Evolutionary conservation across 2,888 invertebrate species (phyloP), one percentile per base, ranked within the genome.

Genomic region (Spodoptera littoralis): DNA sequence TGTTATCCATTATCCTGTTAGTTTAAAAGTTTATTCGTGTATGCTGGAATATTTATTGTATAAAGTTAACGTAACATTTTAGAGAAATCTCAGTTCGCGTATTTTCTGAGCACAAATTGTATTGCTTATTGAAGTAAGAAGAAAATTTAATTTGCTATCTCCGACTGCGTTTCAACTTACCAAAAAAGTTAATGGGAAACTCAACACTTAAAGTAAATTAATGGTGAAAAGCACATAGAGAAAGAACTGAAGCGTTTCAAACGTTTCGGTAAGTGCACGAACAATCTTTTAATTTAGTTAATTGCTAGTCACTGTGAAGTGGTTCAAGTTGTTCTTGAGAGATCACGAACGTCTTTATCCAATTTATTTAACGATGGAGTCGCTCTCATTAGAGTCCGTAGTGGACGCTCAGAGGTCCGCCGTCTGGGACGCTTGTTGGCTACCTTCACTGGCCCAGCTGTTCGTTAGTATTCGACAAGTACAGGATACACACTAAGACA

Each of bases 281-380:
- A 90, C 90, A 92, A 90, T 94, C 93, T 94, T 93, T 94, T 93
- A 93, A 93, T 94, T 94, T 92, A 92, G 90, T 92, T 94, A 94
- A 94, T 94, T 93, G 93, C 91, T 88, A 93, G 92, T 93, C 91
- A 91, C 92, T 88, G 89, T 89, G 88, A 87, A 93, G 92, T 89
- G 90, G 88, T 90, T 93, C 87, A 90, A 93, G 93, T 90, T 89
- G 91, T 91, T 92, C 93, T 92, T 90, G 90, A 94, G 92, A 93
- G 93, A 92, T 94, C 94, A 92, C 90, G 92, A 90, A 91, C 91
- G 94, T 94, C 94, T 94, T 94, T 94, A 93, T 93, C 93, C 94
- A 94, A 94, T 94, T 94, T 94, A 92, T 94, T 93, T 94, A 94
- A 94, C 92, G 94, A 94, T 87, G 91, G 87, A 89, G 89, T 90